phyloP scores from a whole-genome alignment of 2,113 vertebrate genomes.

The Neodon shergylaensis region DNA sequence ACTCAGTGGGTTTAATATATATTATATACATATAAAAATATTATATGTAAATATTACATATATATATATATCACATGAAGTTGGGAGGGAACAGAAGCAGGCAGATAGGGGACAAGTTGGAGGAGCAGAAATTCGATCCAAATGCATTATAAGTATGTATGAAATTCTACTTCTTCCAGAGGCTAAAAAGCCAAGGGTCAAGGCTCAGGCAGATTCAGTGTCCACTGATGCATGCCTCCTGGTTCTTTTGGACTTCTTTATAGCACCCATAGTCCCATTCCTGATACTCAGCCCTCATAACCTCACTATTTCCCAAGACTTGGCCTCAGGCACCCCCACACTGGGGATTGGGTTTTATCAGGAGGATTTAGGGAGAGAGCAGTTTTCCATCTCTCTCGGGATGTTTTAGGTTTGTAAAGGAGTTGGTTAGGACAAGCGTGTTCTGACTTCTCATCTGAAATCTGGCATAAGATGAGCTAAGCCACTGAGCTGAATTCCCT shows the following conservation, averaged over 20 bases:
- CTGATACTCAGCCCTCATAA: neutral
- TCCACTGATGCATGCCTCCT: neutral
- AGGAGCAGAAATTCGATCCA: neutral
- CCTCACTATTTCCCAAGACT: neutral
- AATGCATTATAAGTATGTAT: neutral
- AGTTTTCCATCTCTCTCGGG: neutral
- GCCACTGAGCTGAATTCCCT: neutral
- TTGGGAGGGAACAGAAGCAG: neutral
- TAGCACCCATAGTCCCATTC: neutral
- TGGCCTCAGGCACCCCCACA: neutral
- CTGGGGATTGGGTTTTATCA: neutral
- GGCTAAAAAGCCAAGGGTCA: neutral
- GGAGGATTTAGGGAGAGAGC: neutral
- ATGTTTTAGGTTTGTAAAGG: neutral
- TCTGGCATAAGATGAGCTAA: neutral
- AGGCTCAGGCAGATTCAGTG: neutral
- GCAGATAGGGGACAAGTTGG: neutral
- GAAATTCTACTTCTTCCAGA: neutral
- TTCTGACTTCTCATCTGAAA: conserved; percentile 19
- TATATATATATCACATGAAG: neutral
- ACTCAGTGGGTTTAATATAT: no score
- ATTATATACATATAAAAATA: no score
- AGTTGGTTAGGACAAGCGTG: neutral
- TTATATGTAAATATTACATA: no score
- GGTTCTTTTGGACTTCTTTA: neutral